Base-by-base conservation (phyloP, 2,797 vertebrate genomes). In the Synaphobranchus kaupii region DNA sequence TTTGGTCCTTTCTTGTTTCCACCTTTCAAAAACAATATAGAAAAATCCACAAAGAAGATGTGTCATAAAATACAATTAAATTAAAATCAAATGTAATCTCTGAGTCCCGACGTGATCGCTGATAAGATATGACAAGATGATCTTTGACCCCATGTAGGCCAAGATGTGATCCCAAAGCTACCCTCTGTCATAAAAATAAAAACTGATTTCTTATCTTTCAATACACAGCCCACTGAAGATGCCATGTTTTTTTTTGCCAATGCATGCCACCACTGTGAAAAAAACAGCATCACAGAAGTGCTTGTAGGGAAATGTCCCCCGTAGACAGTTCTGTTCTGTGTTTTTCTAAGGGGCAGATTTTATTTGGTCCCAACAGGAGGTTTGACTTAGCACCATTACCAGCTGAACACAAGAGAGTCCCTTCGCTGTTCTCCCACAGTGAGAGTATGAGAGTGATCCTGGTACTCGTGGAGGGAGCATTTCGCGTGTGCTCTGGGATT, bases 301-400 rank as follows among this genome's bases (percentile, higher is more conserved):
- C 90, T 88, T 84, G 83, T 81, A 90, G 91, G 89, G 90, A 92
- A 91, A 86, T 89, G 92, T 92, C 90, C 90, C 88, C 91, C 88
- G 25, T n/a, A 71, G 25, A 48, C n/a, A 34, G 63, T 34, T 39
- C 20, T 48, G 87, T 91, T 89, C 91, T 91, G 87, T 86, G 84
- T 89, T 89, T 89, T 93, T 93, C 94, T 91, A 93, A 93, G 93
- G 90, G 89, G 89, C 91, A 90, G 86, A 48, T 8, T 91, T 94
- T 94, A 94, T 93, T 93, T 90, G 91, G 88, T 90, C 17, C 25
- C 68, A 89, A 88, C 92, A 94, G 92, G 92, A 90, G 89, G 89
- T 95, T 95, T 94, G 90, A 58, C 91, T 93, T 91, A 94, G 88
- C 88, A 10, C 89, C 84, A 87, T 93, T 93, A 93, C 92, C 88